Base-by-base conservation (phyloP, 2,888 invertebrate genomes). In the Andrena flavipes region DNA sequence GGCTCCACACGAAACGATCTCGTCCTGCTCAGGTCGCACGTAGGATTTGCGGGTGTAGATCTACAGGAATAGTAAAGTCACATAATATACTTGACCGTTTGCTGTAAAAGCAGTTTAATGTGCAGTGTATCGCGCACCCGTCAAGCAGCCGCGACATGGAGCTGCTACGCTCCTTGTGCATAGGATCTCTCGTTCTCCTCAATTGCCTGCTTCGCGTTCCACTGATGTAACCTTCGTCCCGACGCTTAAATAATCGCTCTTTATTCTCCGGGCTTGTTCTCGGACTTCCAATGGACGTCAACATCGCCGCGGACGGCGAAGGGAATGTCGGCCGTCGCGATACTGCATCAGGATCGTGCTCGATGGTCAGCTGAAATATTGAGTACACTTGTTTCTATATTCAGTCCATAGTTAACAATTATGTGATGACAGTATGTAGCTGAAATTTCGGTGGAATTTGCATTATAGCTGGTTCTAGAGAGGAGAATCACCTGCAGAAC, bases 131-230 rank as follows among this genome's bases (percentile, higher is more conserved):
- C 42, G 94, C 95, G 91, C 95, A 96, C 95, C 96, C 97, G 88
- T 98, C 98, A 30, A 98, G 95, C 70, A 98, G 93, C 88, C 98
- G 96, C 8, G 98, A 98, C 96, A 98, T 97, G 29, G 98, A 98
- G 84, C 97, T 97, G 89, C 98, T 97, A 80, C 97, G 95, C 92
- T 97, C 98, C 91, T 97, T 97, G 83, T 97, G 97, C 59, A 95
- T 93, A 49, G 94, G 93, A 90, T 95, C 95, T 89, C 95, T 95
- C 78, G 95, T 95, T 88, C 95, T 94, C 77, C 96, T 93, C 87
- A 96, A 92, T 88, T 96, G 95, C 83, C 96, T 94, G 59, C 96
- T 96, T 89, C 96, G 95, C n/a, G 95, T 95, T 10, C 96, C 95
- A 84, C 95, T 95, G 68, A 94, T 95, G 78, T 96, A 95, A n/a